phyloP scores from a whole-genome alignment of 2,888 invertebrate species.

The Idaea aversata region DNA sequence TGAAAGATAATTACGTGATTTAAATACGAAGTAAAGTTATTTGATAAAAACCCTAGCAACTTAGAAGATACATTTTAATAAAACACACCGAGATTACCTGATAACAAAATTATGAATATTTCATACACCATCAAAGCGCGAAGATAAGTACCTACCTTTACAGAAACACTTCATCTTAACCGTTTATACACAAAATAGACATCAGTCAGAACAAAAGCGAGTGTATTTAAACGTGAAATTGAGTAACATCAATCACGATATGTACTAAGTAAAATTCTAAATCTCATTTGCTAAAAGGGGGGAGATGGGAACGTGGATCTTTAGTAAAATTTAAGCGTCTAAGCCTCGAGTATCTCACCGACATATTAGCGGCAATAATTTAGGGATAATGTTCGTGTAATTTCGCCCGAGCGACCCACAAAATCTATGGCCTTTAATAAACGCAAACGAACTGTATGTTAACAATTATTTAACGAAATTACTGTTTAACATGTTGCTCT shows the following conservation, averaged over 20 bases:
- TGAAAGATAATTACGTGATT: no score
- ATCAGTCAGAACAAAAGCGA: conserved; percentile 1
- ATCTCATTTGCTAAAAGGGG: conserved; percentile 32
- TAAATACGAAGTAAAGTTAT: no score
- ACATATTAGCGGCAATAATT: conserved; percentile 78
- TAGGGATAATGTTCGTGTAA: conserved; percentile 72
- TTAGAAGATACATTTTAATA: not conserved
- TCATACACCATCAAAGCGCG: conserved; percentile 13
- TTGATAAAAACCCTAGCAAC: no score
- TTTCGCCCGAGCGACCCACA: conserved; percentile 62
- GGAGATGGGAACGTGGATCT: conserved; percentile 24
- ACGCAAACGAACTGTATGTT: conserved; percentile 66
- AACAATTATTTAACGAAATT: conserved; percentile 75
- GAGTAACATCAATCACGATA: conserved; percentile 29
- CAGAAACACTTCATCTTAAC: conserved; percentile 6
- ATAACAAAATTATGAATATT: conserved; percentile 10
- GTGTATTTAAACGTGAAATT: conserved; percentile 18
- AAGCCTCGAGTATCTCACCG: conserved; percentile 49
- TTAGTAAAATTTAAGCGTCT: conserved; percentile 47
- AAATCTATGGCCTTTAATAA: conserved; percentile 79
- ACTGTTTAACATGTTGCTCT: conserved; percentile 64
- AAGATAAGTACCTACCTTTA: conserved; percentile 7
- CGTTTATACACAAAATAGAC: not conserved
- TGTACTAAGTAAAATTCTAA: conserved; percentile 20
- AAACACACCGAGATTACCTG: conserved; percentile 12